Conservation (phyloP, 2,113 vertebrate species). For the Ia io region DNA sequence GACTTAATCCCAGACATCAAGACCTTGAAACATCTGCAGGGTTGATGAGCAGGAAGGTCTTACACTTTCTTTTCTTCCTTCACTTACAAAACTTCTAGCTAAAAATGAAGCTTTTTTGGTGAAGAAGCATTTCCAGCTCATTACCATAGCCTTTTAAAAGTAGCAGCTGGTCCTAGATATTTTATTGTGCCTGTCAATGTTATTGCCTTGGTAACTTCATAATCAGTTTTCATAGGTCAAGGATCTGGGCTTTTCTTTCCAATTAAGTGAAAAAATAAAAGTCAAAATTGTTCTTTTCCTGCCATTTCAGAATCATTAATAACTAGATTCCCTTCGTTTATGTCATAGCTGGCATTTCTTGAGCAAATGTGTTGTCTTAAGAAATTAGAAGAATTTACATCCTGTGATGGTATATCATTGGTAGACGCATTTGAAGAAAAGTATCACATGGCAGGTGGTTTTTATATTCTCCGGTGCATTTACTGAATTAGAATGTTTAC, state of each 20-base stretch:
- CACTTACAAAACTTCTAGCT: neutral
- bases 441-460: slow-evolving; percentile 43
- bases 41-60: neutral
- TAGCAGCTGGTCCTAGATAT: slow-evolving; percentile 27
- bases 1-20: neutral
- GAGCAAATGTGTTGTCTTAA: slow-evolving; percentile 40
- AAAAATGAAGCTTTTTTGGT: neutral
- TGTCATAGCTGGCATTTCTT: slow-evolving; percentile 13
- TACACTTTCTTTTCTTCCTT: neutral
- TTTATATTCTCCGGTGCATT: slow-evolving; percentile 70
- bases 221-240: neutral
- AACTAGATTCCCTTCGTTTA: slow-evolving; percentile 55
- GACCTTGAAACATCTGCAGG: neutral
- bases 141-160: neutral
- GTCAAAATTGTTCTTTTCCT: slow-evolving; percentile 67
- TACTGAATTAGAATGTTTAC: slow-evolving; percentile 73
- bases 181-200: neutral
- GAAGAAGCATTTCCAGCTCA: neutral
- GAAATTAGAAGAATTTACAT: slow-evolving; percentile 48
- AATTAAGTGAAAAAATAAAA: slow-evolving; percentile 49
- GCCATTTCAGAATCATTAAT: slow-evolving; percentile 69
- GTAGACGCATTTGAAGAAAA: slow-evolving; percentile 56
- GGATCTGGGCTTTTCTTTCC: slow-evolving; percentile 51
- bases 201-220: neutral
- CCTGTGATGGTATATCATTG: slow-evolving; percentile 63